Conservation (phyloP, 2,113 vertebrate species). For the Pelusios castaneus region DNA sequence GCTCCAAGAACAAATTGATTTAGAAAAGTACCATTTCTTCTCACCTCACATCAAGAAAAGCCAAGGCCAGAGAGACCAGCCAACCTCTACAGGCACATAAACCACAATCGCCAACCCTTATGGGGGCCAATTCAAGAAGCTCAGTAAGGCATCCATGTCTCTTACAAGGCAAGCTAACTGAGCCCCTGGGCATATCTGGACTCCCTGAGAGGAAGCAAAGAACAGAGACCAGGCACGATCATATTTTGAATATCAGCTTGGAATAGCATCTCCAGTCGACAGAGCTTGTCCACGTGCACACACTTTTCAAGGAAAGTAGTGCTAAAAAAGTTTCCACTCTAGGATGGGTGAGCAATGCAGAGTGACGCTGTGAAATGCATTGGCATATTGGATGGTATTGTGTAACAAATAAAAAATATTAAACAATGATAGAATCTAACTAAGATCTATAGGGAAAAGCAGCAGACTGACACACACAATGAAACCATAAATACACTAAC, state of each 20-base stretch:
- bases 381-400: not conserved
- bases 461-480: not conserved
- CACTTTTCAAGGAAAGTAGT: not conserved
- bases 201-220: not conserved
- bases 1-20: not conserved
- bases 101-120: not conserved
- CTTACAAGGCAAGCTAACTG: not conserved
- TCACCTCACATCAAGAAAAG: not conserved
- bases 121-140: not conserved
- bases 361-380: not conserved
- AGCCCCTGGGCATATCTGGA: not conserved
- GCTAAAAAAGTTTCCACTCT: not conserved
- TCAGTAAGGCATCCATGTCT: not conserved
- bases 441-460: not conserved
- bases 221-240: not conserved
- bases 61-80: not conserved
- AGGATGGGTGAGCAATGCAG: not conserved
- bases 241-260: not conserved
- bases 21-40: not conserved
- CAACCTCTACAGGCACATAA: not conserved
- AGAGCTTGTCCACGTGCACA: not conserved
- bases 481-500: slow-evolving; percentile 59
- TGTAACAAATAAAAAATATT: not conserved
- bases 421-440: not conserved
- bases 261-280: not conserved